Evolutionary conservation across 23 tunicate genomes (phyloP).

Genomic region (Clavelina lepadiformis): DNA sequence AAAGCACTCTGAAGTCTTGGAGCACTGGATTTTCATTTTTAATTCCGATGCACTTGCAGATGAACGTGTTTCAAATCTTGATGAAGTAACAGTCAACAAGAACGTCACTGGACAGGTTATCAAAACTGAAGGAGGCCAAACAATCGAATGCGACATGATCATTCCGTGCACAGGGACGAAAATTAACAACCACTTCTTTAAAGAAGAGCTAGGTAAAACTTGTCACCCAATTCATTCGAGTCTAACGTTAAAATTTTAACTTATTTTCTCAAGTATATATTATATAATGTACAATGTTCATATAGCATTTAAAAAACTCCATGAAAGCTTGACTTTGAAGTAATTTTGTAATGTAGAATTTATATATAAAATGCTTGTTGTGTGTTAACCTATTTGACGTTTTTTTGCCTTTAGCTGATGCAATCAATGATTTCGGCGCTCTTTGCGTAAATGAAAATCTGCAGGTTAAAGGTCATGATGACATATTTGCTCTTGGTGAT

Average conservation of each 20-base stretch:
- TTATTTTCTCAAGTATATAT: not conserved
- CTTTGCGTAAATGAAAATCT: conserved; percentile 51
- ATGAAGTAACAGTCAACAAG: conserved; percentile 44
- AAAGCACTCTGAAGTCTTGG: not conserved
- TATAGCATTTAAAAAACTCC: not conserved
- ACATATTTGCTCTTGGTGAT: conserved; percentile 81
- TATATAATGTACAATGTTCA: not conserved
- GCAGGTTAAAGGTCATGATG: conserved; percentile 55
- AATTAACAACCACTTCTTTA: conserved; percentile 52
- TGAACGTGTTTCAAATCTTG: conserved; percentile 58
- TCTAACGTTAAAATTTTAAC: not conserved
- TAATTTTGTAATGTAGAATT: not conserved
- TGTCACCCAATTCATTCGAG: not conserved
- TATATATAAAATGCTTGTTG: not conserved
- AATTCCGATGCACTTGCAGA: conserved; percentile 8
- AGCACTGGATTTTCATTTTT: not conserved
- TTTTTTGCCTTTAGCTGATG: conserved; percentile 23
- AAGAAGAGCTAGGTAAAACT: conserved; percentile 54
- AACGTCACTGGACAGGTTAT: conserved; percentile 51
- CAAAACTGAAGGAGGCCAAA: conserved; percentile 54
- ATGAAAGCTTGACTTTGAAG: not conserved
- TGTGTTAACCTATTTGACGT: too few relatives aligned
- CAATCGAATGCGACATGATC: conserved; percentile 51
- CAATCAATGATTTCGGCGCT: conserved; percentile 54
- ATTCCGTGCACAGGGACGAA: conserved; percentile 67